Conservation (phyloP, 2,888 invertebrate genomes). For the Calameuta pallipes region DNA sequence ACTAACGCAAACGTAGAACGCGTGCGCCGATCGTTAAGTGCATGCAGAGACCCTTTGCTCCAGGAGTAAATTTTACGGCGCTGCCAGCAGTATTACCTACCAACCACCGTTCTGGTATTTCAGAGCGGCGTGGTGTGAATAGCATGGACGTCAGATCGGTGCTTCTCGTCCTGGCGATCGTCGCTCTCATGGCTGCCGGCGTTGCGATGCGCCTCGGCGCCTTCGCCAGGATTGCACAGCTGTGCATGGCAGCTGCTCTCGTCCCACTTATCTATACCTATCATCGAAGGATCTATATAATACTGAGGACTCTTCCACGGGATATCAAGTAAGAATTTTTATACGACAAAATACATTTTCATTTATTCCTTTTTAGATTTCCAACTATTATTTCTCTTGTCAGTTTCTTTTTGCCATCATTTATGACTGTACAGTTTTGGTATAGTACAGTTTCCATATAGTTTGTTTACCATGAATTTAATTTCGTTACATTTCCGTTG, state of each 20-base stretch:
- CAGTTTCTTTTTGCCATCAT: background rate
- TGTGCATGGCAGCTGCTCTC: conserved; percentile 48
- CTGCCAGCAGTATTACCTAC: background rate
- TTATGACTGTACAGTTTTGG: background rate
- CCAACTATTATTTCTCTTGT: background rate
- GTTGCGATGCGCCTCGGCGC: conserved; percentile 50
- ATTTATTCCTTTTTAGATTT: background rate
- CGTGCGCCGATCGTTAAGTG: conserved; percentile 32
- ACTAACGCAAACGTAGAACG: background rate
- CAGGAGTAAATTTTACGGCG: background rate
- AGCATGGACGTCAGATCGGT: conserved; percentile 58
- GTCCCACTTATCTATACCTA: conserved; percentile 54
- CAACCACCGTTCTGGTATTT: conserved; percentile 11
- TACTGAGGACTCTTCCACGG: conserved; percentile 56
- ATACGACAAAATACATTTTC: background rate
- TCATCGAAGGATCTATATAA: conserved; percentile 56
- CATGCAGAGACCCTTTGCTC: conserved; percentile 13
- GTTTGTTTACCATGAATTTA: background rate
- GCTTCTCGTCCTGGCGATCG: conserved; percentile 51
- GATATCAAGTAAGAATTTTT: conserved; percentile 55
- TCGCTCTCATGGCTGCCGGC: conserved; percentile 55
- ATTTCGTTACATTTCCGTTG: background rate
- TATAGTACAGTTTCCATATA: background rate
- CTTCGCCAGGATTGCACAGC: conserved; percentile 50
- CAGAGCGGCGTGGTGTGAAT: conserved; percentile 25